A percentile compares a stretch with the other conserved stretches of the same genome.
phyloP scores from a whole-genome alignment of 2,888 invertebrate genomes.

The Philereme transversata region DNA sequence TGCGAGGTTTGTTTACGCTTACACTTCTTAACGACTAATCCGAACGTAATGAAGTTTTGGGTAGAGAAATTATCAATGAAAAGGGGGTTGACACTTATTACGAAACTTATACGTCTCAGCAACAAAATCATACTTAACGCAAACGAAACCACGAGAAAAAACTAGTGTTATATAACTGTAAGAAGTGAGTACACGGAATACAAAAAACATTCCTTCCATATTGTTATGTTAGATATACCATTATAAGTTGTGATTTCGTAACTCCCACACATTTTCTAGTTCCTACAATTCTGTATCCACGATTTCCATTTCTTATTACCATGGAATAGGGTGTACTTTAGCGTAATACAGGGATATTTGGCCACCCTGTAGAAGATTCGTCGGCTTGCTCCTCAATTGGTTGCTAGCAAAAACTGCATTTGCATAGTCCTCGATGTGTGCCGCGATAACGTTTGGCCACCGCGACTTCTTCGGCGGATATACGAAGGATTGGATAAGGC shows the following conservation, averaged over 20 bases:
- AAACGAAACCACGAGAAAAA: too few relatives aligned
- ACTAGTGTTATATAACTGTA: too few relatives aligned
- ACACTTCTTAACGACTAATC: too few relatives aligned
- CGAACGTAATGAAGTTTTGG: too few relatives aligned
- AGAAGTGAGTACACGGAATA: background rate
- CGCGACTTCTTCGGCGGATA: constrained; percentile 48
- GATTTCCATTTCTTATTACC: constrained; percentile 7
- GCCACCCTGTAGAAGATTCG: constrained; percentile 69
- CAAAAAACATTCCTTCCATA: background rate
- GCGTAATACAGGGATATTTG: constrained; percentile 35
- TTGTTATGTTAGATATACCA: too few relatives aligned
- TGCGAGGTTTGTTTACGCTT: too few relatives aligned
- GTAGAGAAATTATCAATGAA: too few relatives aligned
- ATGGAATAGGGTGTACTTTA: constrained; percentile 21
- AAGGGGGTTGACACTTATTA: too few relatives aligned
- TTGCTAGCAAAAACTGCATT: constrained; percentile 81
- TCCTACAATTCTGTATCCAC: background rate
- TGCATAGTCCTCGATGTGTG: constrained; percentile 77
- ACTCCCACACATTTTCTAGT: constrained; percentile 3
- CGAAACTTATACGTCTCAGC: too few relatives aligned
- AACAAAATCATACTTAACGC: too few relatives aligned
- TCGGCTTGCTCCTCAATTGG: constrained; percentile 72
- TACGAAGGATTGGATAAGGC: constrained; percentile 50
- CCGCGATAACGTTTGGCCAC: constrained; percentile 71
- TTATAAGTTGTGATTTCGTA: background rate